Percentiles rank a stretch among this genome's conserved stretches.
phyloP scores from a whole-genome alignment of 2,113 vertebrate genomes.

The Vireo altiloquus region DNA sequence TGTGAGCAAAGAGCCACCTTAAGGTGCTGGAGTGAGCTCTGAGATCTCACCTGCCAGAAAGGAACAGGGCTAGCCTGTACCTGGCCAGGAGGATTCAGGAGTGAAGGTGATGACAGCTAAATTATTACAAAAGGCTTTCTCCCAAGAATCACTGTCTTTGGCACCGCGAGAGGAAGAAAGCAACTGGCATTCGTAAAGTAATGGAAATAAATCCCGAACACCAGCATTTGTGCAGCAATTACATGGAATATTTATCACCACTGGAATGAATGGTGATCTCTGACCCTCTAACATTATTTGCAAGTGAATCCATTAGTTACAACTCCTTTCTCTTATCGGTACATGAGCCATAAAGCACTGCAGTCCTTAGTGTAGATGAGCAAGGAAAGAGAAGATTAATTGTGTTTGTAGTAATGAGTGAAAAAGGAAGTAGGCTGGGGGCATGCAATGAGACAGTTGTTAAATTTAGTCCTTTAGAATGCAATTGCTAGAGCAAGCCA shows the following conservation, averaged over 20 bases:
- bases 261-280: conserved; percentile 3
- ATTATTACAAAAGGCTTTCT: conserved; percentile 29
- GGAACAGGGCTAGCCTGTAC: not conserved
- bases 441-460: not conserved
- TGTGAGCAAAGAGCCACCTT: not conserved
- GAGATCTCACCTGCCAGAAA: conserved; percentile 2
- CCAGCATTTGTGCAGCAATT: conserved; percentile 20
- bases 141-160: not conserved
- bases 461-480: not conserved
- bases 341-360: not conserved
- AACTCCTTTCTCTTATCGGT: not conserved
- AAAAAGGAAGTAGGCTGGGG: conserved; percentile 3
- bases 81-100: not conserved
- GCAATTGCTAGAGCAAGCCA: not conserved
- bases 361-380: not conserved
- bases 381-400: not conserved
- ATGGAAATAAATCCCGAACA: conserved; percentile 46
- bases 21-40: not conserved
- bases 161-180: not conserved
- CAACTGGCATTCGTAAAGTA: not conserved
- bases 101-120: conserved; percentile 23
- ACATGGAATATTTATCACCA: conserved; percentile 13
- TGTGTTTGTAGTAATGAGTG: not conserved
- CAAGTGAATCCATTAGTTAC: conserved; percentile 31
- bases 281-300: conserved; percentile 5